Conservation (phyloP, 2,888 invertebrate species). For the Sicus ferrugineus region DNA sequence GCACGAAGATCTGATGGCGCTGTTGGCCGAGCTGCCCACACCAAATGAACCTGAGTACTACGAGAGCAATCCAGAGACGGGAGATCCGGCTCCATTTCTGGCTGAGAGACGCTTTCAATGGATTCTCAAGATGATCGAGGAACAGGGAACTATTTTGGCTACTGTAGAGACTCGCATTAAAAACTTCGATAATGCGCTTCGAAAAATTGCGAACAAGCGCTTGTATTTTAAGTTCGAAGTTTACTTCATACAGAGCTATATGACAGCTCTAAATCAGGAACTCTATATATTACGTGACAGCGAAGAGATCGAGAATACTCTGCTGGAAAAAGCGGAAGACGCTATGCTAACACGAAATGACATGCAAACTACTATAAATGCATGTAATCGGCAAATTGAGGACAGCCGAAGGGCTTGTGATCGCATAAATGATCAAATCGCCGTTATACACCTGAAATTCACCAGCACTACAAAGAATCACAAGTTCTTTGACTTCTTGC, state of each 20-base stretch:
- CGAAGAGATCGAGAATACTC: constrained; percentile 73
- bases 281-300: constrained; percentile 77
- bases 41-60: constrained; percentile 46
- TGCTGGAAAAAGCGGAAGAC: constrained; percentile 70
- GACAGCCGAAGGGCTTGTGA: constrained; percentile 53
- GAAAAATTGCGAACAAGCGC: constrained; percentile 68
- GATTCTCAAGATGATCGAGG: constrained; percentile 67
- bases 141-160: constrained; percentile 73
- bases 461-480: constrained; percentile 71
- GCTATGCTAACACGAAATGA: constrained; percentile 68
- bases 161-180: constrained; percentile 70
- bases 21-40: constrained; percentile 43
- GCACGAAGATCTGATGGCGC: constrained; percentile 34
- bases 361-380: constrained; percentile 54
- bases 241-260: constrained; percentile 70
- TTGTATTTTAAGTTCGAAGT: constrained; percentile 69
- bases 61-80: constrained; percentile 39
- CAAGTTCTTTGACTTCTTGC: constrained; percentile 80
- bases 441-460: constrained; percentile 68
- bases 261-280: constrained; percentile 77
- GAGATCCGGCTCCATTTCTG: constrained; percentile 44
- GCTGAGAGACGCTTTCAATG: constrained; percentile 50
- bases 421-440: constrained; percentile 65
- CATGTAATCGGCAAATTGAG: constrained; percentile 52
- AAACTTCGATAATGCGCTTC: constrained; percentile 73